Evolutionary conservation across 1,140 invertebrate species (phyloP).

Genomic region (Ganaspis sp.): DNA sequence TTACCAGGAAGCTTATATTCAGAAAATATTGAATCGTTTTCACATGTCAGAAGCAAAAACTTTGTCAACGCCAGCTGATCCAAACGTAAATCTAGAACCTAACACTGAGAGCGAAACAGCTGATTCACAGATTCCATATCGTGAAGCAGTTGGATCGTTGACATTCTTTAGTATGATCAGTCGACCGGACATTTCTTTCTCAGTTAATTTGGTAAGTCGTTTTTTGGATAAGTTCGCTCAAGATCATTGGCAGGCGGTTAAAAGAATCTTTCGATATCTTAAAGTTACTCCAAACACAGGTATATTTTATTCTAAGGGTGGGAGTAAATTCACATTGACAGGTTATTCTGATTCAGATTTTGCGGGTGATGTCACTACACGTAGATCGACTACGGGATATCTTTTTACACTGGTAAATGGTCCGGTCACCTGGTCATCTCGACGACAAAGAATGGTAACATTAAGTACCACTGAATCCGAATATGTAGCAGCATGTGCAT

Average conservation of each 20-base stretch:
- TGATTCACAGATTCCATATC: conserved; percentile 9
- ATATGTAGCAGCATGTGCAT: conserved; percentile 39
- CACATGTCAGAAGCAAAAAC: conserved; percentile 36
- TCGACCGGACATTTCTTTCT: conserved; percentile 13
- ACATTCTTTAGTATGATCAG: conserved; percentile 1
- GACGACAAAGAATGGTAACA: conserved; percentile 40
- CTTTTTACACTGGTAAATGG: conserved; percentile 29
- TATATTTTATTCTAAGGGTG: conserved; percentile 24
- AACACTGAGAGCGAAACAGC: conserved; percentile 13
- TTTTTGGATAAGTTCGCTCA: not conserved
- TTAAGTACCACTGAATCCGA: conserved; percentile 45
- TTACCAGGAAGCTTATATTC: conserved; percentile 39
- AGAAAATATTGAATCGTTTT: conserved; percentile 41
- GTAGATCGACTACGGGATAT: conserved; percentile 33
- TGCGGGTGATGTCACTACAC: conserved; percentile 36
- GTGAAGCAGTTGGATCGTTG: conserved; percentile 14
- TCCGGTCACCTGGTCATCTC: conserved; percentile 37
- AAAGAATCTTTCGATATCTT: conserved; percentile 35
- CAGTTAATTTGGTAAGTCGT: not conserved
- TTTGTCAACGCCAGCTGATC: conserved; percentile 20
- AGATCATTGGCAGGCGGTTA: conserved; percentile 35
- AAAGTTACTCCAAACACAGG: conserved; percentile 32
- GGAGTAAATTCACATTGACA: not conserved
- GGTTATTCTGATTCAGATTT: conserved; percentile 44
- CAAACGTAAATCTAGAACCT: not conserved